Conservation (phyloP, 2,888 invertebrate genomes). For the Microctonus brassicae region DNA sequence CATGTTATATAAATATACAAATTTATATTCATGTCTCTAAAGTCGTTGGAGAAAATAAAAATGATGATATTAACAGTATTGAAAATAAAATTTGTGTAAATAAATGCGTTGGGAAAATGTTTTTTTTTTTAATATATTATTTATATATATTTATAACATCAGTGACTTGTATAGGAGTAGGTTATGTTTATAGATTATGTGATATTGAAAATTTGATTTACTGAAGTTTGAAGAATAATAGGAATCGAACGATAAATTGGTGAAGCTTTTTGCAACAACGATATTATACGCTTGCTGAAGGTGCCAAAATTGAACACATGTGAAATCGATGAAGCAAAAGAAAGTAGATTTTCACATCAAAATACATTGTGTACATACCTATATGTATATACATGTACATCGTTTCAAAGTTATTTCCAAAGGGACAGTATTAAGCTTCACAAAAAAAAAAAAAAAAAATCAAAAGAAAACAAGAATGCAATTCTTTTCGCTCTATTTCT, state of each 20-base stretch:
- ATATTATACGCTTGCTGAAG: neutral
- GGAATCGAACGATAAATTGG: conserved; percentile 38
- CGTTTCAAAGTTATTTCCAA: no score
- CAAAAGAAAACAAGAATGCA: conserved; percentile 5
- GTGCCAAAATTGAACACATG: neutral
- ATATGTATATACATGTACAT: no score
- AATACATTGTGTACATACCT: no score
- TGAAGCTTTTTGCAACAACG: neutral
- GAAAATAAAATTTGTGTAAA: no score
- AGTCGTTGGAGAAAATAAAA: no score
- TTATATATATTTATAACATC: neutral
- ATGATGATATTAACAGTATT: no score
- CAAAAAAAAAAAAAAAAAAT: no score
- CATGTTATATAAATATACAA: neutral
- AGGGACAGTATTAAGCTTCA: no score
- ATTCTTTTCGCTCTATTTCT: conserved; percentile 25
- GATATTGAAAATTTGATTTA: conserved; percentile 48
- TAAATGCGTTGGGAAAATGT: no score
- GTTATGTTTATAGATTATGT: conserved; percentile 16
- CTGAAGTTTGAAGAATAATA: conserved; percentile 35
- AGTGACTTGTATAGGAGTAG: neutral
- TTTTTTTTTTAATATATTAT: no score
- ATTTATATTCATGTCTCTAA: neutral
- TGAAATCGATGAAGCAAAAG: neutral
- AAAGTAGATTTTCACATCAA: neutral